Base-by-base conservation (phyloP, 2,113 vertebrate species). In the Pionites leucogaster region DNA sequence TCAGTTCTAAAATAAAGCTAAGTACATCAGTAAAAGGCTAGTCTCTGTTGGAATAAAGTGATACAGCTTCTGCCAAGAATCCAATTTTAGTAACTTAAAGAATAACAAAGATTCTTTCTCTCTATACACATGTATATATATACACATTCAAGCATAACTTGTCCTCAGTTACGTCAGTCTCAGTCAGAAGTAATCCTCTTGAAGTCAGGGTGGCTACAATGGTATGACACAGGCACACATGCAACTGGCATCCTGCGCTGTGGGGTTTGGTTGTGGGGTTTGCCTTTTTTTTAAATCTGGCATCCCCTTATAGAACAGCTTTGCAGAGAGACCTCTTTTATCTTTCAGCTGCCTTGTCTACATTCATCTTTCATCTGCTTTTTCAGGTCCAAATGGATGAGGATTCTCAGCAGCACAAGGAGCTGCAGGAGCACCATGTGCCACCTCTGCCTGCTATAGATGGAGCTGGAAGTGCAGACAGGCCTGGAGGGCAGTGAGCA, bases 321-420 rank as follows among this genome's bases (percentile, higher is more conserved):
- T 78, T 84, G 37, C 70, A 91, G 33, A 64, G 31, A 88, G 52
- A 70, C 19, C 47, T 84, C 44, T 81, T n/a, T 24, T 29, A 71
- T 33, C 41, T 76, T 65, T 18, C 57, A 85, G 70, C 31, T 27
- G 91, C 62, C 16, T 65, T 89, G 79, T 60, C 82, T 53, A 71
- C 25, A 33, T 65, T 14, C 27, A 69, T 69, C 33, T 53, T 70
- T 74, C 72, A 91, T 70, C 39, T 79, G 44, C 41, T 64, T 44
- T 31, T 98, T 86, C 86, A 92, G 86, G 91, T 96, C 39, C 97
- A 98, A 96, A 98, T 86, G 97, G 98, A 98, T 4, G 97, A 98
- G 69, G 98, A 98, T 9, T 89, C 96, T 44, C 42, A 49, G 33
- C 97, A 97, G 63, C 98, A 98, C 0, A 69, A 98, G 15, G 97